Percentiles rank a stretch among this genome's conserved stretches.
These are phyloP conservation scores for Rynchops niger DNA, from an alignment of 2,113 vertebrate species.

Conservation along the genomic window DNA sequence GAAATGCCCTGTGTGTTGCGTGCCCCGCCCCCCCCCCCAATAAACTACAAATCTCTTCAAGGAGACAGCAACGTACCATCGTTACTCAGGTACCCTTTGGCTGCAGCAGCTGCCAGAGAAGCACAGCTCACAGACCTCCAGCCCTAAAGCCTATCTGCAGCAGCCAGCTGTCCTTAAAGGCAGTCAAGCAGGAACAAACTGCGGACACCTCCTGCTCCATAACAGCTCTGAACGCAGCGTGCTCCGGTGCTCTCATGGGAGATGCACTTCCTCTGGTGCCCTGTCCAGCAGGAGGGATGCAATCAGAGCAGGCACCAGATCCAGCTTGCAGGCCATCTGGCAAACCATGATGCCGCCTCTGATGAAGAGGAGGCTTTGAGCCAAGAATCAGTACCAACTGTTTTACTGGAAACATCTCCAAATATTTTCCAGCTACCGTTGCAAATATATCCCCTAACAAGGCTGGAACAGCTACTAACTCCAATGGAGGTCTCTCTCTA, in stretches of 20 bases:
- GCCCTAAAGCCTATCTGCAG: neutral
- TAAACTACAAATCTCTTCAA: neutral
- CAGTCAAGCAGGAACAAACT: neutral
- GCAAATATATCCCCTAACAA: neutral
- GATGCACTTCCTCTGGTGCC: neutral
- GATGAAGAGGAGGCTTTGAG: neutral
- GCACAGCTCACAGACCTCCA: neutral
- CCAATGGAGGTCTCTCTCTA: neutral
- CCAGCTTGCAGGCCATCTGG: constrained; percentile 23
- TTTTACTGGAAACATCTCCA: constrained; percentile 37
- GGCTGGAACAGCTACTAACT: neutral
- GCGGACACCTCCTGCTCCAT: neutral
- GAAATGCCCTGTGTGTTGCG: neutral
- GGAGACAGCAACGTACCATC: neutral
- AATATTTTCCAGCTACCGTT: neutral
- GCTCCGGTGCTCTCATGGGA: neutral
- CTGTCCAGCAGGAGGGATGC: neutral
- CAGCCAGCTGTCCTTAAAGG: neutral
- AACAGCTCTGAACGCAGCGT: neutral
- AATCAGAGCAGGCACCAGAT: neutral
- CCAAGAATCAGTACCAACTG: constrained; percentile 1
- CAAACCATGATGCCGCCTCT: neutral
- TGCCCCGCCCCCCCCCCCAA: accelerated
- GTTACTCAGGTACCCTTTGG: neutral
- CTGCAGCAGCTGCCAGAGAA: neutral